Conservation (phyloP, 2,797 vertebrate genomes). For the Molothrus aeneus region DNA sequence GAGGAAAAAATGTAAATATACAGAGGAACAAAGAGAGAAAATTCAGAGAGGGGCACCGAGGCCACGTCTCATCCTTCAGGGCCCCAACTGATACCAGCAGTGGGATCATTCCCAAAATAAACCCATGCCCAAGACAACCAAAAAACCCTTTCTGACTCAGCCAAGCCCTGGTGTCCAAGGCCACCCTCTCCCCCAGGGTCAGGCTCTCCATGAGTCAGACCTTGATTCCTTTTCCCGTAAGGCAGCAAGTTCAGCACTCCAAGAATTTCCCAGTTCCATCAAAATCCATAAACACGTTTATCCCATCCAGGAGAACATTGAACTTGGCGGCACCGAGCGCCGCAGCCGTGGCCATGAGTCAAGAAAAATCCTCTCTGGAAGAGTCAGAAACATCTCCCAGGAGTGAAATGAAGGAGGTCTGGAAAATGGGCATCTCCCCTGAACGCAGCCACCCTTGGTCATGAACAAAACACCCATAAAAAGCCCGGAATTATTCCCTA, state of each 20-base stretch:
- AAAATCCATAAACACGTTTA: conserved; percentile 41
- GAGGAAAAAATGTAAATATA: not conserved
- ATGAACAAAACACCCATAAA: not conserved
- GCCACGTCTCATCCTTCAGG: not conserved
- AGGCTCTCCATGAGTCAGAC: not conserved
- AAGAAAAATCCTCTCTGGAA: conserved; percentile 41
- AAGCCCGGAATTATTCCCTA: not conserved
- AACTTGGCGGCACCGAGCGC: conserved; percentile 31
- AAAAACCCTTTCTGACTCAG: not conserved
- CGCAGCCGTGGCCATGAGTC: conserved; percentile 6
- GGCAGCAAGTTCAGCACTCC: not conserved
- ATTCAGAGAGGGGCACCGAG: not conserved
- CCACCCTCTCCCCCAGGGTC: not conserved
- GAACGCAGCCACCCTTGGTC: not conserved
- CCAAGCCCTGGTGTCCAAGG: not conserved
- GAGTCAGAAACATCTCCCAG: conserved; percentile 2
- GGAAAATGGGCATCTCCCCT: conserved; percentile 8
- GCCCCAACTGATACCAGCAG: not conserved
- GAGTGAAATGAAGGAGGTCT: not conserved
- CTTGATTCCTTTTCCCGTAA: conserved; percentile 33
- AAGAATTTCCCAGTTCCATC: conserved; percentile 25
- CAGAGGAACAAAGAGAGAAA: not conserved
- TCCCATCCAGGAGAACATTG: conserved; percentile 28
- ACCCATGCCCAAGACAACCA: not conserved
- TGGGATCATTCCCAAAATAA: not conserved